A percentile compares a stretch with the other conserved stretches of the same genome.
Evolutionary conservation across 1,140 invertebrate genomes (phyloP).

Genomic region (Danaus melanippus): DNA sequence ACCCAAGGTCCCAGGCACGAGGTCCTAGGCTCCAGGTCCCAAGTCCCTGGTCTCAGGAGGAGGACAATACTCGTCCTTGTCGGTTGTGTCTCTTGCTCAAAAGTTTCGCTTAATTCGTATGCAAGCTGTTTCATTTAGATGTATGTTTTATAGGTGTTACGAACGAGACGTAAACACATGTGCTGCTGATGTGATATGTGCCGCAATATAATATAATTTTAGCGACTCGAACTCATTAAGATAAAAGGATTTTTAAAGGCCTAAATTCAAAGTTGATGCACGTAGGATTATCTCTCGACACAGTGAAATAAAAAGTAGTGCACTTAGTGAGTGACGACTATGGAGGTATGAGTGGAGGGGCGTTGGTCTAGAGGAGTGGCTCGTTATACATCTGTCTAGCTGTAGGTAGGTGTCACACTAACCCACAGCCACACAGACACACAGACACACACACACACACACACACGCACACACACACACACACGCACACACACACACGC

Average conservation of each 20-base stretch:
- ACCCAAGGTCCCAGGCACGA: too few species aligned
- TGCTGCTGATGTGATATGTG: constrained; percentile 2
- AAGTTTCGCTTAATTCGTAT: too few species aligned
- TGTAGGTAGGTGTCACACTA: constrained; percentile 14
- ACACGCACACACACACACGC: background rate
- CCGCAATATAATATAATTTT: background rate
- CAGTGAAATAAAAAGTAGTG: constrained; percentile 1
- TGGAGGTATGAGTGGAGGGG: constrained; percentile 15
- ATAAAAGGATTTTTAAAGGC: background rate
- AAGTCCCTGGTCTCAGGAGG: too few species aligned
- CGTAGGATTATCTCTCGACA: constrained; percentile 6
- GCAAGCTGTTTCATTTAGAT: too few species aligned
- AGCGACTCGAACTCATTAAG: too few species aligned
- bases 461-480: background rate
- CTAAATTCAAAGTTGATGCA: constrained; percentile 5
- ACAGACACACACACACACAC: background rate
- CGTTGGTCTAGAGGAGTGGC: constrained; percentile 13
- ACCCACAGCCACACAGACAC: background rate
- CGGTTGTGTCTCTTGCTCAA: too few species aligned
- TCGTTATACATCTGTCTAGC: constrained; percentile 7
- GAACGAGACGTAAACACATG: constrained; percentile 5
- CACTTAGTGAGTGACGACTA: constrained; percentile 12
- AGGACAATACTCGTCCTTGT: too few species aligned
- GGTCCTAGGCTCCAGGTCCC: too few species aligned
- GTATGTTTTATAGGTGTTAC: too few species aligned